These are phyloP conservation scores for Zoroaster sp. DNA, from an alignment of 53 echinoderm and acorn worm genomes.

Conservation along the genomic window DNA sequence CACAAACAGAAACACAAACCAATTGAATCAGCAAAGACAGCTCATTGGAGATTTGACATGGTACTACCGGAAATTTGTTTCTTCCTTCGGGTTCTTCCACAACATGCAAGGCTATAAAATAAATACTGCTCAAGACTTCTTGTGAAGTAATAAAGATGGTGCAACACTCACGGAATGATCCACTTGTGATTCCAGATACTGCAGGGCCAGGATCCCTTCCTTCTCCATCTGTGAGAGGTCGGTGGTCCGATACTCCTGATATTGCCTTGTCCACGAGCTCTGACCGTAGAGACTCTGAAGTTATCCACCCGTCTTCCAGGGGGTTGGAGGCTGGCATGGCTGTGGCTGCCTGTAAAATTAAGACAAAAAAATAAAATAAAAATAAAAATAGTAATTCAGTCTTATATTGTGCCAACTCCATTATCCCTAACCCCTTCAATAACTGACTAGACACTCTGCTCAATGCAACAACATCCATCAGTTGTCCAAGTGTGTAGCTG, in stretches of 20 bases:
- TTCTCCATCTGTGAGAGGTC: conserved; percentile 92
- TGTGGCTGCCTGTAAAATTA: conserved; percentile 76
- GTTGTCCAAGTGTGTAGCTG: too few species aligned
- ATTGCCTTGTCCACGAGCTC: conserved; percentile 95
- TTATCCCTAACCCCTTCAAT: too few species aligned
- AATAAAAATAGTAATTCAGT: background rate
- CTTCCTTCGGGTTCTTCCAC: too few species aligned
- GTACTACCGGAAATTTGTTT: too few species aligned
- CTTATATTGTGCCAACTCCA: too few species aligned
- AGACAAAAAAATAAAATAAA: background rate
- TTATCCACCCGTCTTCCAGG: conserved; percentile 76
- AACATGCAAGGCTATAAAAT: background rate
- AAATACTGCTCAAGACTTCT: background rate
- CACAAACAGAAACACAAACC: too few species aligned
- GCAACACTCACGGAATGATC: conserved; percentile 85
- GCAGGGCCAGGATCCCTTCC: conserved; percentile 90
- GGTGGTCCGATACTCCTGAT: conserved; percentile 99
- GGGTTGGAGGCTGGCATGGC: conserved; percentile 92
- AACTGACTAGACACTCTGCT: too few species aligned
- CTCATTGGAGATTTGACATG: too few species aligned
- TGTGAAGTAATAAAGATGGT: background rate
- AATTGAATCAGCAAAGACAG: too few species aligned
- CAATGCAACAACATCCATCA: too few species aligned
- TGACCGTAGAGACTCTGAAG: conserved; percentile 95
- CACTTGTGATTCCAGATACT: conserved; percentile 88